A percentile compares a stretch with the other conserved stretches of the same genome.
Conservation (phyloP, 2,888 invertebrate species). For the Yponomeuta plumbellus region DNA sequence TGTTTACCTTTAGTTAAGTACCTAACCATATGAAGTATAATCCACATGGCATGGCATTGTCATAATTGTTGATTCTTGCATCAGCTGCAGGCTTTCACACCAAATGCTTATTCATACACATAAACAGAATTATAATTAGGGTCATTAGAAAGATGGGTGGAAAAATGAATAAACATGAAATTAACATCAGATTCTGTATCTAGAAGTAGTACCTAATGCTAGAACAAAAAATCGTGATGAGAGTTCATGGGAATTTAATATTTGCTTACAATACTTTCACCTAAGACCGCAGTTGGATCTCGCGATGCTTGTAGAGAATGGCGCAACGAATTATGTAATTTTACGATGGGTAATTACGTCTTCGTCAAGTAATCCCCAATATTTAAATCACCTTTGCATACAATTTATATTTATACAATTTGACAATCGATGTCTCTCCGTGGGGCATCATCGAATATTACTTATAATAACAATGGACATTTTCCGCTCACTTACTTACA, state of each 20-base stretch:
- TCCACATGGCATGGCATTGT: too few relatives aligned
- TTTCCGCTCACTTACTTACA: slow-evolving; percentile 7
- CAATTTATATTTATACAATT: too few relatives aligned
- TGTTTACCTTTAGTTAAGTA: too few relatives aligned
- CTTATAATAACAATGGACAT: slow-evolving; percentile 8
- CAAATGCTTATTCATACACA: not conserved
- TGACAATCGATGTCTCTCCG: not conserved
- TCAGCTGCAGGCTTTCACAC: not conserved
- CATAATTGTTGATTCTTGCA: too few relatives aligned
- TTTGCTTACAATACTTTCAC: slow-evolving; percentile 17
- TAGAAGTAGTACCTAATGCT: not conserved
- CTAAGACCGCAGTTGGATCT: slow-evolving; percentile 12
- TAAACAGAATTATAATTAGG: not conserved
- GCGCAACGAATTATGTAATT: slow-evolving; percentile 14
- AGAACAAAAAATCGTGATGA: slow-evolving; percentile 8
- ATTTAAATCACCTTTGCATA: slow-evolving; percentile 8
- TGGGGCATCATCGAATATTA: not conserved
- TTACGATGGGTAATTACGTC: not conserved
- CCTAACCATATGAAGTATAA: too few relatives aligned
- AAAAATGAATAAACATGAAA: not conserved
- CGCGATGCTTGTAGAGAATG: slow-evolving; percentile 10
- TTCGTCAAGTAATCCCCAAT: slow-evolving; percentile 1
- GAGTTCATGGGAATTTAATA: slow-evolving; percentile 16
- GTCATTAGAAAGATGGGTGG: not conserved
- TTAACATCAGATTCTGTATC: not conserved